Evolutionary conservation across 2,113 vertebrate species (phyloP), one percentile per base, ranked within the genome.

Genomic region (Lophius piscatorius): DNA sequence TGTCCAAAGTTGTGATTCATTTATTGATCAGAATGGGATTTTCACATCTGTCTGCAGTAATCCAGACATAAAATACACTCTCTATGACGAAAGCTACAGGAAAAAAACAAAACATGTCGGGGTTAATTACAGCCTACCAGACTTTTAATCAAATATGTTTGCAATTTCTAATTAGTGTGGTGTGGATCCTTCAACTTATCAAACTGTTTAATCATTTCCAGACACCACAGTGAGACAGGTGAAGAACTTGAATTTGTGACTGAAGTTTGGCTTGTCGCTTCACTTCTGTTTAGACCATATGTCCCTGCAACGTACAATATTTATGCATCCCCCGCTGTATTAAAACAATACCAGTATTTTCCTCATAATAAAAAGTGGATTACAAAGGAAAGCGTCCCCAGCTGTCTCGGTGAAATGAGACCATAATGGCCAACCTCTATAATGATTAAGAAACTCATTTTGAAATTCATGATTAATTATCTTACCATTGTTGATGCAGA

Each of bases 301-400:
- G 92, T 92, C 92, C 85, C 77, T 78, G 84, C 90, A 89, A 90
- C 82, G 22, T 71, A 80, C 75, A 79, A 81, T 81, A 86, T 82
- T 91, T 91, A 87, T 81, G 87, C 90, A 89, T 92, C 93, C 94
- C 93, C 87, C 23, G 91, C 87, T 84, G 93, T 92, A 90, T 87
- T n/a, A 89, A 89, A 91, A 89, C 93, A 95, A 93, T 91, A 70
- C 88, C 91, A 90, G 90, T 93, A 93, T 91, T 96, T 95, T 93
- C 93, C 94, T 93, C 93, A 98, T 96, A 99, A 98, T 98, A 97
- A 99, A 99, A 98, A 95, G 90, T 96, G 97, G 97, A 99, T 99
- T 99, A 98, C 91, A 93, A 87, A 91, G 90, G 94, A 90, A 94
- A 92, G 91, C 91, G 86, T 93, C 93, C 85, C 95, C 97, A 99